Evolutionary conservation across 2,888 invertebrate genomes (phyloP).

Genomic region (Meandrusa payeni): DNA sequence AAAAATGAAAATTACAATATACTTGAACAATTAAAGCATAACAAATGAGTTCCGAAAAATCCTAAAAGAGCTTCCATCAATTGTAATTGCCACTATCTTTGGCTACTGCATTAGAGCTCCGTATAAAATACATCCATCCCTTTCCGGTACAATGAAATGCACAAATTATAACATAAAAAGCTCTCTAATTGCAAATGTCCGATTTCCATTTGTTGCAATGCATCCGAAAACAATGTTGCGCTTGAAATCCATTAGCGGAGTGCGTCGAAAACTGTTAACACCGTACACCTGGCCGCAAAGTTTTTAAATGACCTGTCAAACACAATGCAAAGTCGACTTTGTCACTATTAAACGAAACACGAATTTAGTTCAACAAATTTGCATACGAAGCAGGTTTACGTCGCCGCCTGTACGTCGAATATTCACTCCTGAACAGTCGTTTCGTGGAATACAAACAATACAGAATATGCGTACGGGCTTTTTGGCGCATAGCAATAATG

Average conservation of each 20-base stretch:
- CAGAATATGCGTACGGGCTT: conserved; percentile 38
- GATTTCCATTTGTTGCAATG: conserved; percentile 52
- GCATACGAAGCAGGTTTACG: conserved; percentile 5
- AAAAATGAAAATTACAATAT: no score
- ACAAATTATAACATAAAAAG: conserved; percentile 40
- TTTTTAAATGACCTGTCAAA: background rate
- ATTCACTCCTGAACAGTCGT: conserved; percentile 46
- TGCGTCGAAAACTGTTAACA: conserved; percentile 48
- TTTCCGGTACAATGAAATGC: conserved; percentile 3
- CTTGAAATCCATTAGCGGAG: conserved; percentile 66
- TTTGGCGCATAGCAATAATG: conserved; percentile 30
- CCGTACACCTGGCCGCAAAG: conserved; percentile 35
- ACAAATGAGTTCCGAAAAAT: no score
- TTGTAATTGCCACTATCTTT: no score
- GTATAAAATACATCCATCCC: background rate
- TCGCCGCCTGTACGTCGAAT: conserved; percentile 42
- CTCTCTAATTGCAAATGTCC: conserved; percentile 45
- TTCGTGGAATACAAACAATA: conserved; percentile 39
- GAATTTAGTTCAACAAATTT: background rate
- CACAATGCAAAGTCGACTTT: conserved; percentile 1
- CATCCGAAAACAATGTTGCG: conserved; percentile 66
- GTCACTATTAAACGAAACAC: background rate
- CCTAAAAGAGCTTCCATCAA: no score
- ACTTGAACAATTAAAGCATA: no score
- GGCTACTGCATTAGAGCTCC: no score